Base-by-base conservation (phyloP, 1,140 invertebrate genomes). In the Cyrtorhinus lividipennis region DNA sequence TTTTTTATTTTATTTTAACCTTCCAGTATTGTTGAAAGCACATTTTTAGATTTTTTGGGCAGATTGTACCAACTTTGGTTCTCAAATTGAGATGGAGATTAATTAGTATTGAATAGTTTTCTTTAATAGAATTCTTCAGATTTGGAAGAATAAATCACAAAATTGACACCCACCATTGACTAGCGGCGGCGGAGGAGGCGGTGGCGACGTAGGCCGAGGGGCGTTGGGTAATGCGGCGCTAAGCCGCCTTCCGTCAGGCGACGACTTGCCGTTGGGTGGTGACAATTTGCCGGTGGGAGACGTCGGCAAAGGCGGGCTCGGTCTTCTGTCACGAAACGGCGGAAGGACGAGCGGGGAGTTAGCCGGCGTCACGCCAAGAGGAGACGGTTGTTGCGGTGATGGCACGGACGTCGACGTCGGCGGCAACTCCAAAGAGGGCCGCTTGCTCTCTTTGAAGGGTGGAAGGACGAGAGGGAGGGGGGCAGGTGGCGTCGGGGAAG, bases 151-250 rank as follows among this genome's bases (percentile, higher is more conserved):
- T n/a, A n/a, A n/a, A n/a, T n/a, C n/a, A n/a, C n/a, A n/a, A n/a
- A n/a, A n/a, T n/a, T n/a, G n/a, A n/a, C n/a, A 53, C 24, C 30
- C 59, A 58, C 61, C 63, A 30, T 56, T 64, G 27, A 62, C 66
- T 46, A 62, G 61, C 2, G 66, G 67, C 18, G 68, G 68, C 15
- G 68, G 67, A 18, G 69, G 69, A 38, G 68, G 69, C 59, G 68
- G 66, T 2, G 69, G 68, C 13, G 67, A 67, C 13, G 62, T 64
- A 23, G 66, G 63, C 22, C 65, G 60, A 2, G 53, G 12, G 60
- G 38, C 61, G 44, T 18, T 44, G 57, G 22, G 56, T 56, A 60
- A 15, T 1, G 69, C 61, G n/a, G 63, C 62, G 46, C 67, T 68
- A 1, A 65, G 60, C 18, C 67, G 48, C 25, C 68, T 63, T 0